Conservation (phyloP, 2,797 vertebrate genomes). For the Echiichthys vipera region DNA sequence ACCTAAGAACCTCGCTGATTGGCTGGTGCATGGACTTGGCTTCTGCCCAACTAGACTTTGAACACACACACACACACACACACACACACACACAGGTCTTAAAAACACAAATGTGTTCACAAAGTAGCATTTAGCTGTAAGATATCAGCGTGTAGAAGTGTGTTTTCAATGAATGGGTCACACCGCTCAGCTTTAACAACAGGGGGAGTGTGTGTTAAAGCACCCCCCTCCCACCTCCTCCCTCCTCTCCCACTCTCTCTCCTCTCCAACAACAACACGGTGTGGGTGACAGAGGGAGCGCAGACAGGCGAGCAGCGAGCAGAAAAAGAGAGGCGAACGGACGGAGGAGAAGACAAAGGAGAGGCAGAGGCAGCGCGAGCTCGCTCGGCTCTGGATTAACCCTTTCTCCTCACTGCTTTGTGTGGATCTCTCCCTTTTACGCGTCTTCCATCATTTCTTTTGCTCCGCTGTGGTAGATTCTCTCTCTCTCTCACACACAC, state of each 20-base stretch:
- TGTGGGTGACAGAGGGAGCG: constrained; percentile 20
- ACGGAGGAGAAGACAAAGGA: constrained; percentile 57
- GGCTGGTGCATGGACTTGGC: constrained; percentile 32
- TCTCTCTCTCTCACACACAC: neutral
- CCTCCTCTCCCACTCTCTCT: neutral
- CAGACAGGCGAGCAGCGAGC: constrained; percentile 22
- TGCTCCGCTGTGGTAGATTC: neutral
- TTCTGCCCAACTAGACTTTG: constrained; percentile 11
- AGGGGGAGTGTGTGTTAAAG: neutral
- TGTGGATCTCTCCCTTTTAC: constrained; percentile 12
- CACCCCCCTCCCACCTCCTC: neutral
- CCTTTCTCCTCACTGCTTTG: constrained; percentile 35
- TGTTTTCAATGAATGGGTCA: constrained; percentile 42
- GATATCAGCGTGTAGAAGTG: constrained; percentile 1
- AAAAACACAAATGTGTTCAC: too few species aligned
- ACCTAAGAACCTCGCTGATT: constrained; percentile 37
- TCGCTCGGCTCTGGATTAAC: constrained; percentile 48
- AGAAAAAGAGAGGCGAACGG: constrained; percentile 19
- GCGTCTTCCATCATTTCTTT: constrained; percentile 12
- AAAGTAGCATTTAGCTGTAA: neutral
- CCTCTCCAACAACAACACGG: constrained; percentile 42
- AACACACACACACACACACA: neutral
- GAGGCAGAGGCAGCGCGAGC: constrained; percentile 21
- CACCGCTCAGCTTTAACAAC: constrained; percentile 8
- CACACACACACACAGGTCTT: too few species aligned